phyloP scores from a whole-genome alignment of 2,113 vertebrate genomes.

The Phyllostomus hastatus region DNA sequence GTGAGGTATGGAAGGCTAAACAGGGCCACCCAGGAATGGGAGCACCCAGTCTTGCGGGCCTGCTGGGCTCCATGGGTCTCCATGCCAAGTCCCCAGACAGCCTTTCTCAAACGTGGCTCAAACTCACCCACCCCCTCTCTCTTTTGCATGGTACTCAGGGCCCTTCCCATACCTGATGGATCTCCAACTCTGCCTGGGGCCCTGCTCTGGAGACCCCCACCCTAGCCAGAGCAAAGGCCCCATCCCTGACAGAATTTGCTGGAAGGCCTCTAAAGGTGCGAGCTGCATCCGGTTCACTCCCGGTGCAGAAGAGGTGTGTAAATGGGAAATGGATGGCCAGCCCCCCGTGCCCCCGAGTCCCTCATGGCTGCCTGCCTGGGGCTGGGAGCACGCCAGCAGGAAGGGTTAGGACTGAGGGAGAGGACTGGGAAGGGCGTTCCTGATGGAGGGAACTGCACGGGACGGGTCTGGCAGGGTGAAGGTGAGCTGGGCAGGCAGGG shows the following conservation, averaged over 20 bases:
- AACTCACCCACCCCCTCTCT: neutral
- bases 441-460: neutral
- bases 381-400: accelerated
- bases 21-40: neutral
- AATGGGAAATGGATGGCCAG: no score
- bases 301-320: neutral
- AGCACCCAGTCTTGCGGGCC: neutral
- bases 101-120: neutral
- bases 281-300: neutral
- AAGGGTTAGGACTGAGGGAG: neutral
- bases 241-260: neutral
- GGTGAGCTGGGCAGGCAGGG: neutral
- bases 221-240: neutral
- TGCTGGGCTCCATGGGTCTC: neutral
- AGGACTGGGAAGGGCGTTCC: neutral
- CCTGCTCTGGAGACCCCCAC: neutral
- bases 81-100: neutral
- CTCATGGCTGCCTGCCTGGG: neutral
- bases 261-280: neutral
- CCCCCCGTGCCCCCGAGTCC: neutral
- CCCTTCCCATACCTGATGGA: neutral
- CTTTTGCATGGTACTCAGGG: neutral
- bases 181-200: no score
- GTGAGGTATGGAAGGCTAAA: neutral
- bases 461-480: neutral